A percentile compares a stretch with the other conserved stretches of the same genome.
These are phyloP conservation scores for Setipinna tenuifilis DNA, from an alignment of 2,797 vertebrate species.

Conservation along the genomic window DNA sequence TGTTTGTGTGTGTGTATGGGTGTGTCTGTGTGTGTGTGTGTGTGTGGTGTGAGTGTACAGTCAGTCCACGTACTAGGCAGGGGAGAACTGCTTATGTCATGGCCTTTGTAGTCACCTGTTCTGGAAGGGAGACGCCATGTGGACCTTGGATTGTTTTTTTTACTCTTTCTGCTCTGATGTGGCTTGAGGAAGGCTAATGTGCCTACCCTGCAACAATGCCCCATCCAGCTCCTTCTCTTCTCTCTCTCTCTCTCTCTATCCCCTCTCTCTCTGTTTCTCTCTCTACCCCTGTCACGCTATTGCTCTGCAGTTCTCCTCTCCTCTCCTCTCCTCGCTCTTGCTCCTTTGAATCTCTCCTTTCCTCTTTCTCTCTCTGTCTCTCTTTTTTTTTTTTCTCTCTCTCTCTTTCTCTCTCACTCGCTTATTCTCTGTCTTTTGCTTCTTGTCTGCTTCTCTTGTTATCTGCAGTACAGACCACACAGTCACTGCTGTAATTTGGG, in stretches of 20 bases:
- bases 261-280: too few species aligned
- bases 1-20: background rate
- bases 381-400: constrained; percentile 31
- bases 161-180: constrained; percentile 29
- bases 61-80: background rate
- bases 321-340: background rate
- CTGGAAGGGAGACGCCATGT: constrained; percentile 41
- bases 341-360: background rate
- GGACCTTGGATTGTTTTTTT: constrained; percentile 45
- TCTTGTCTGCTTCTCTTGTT: background rate
- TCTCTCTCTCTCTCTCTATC: too few species aligned
- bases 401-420: background rate
- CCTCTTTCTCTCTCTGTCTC: constrained; percentile 39
- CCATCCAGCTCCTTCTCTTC: constrained; percentile 41
- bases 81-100: constrained; percentile 27
- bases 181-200: constrained; percentile 50
- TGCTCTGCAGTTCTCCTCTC: background rate
- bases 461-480: background rate
- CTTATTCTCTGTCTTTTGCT: background rate
- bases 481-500: constrained; percentile 9
- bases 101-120: constrained; percentile 42
- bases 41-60: background rate
- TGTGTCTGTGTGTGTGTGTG: background rate
- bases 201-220: constrained; percentile 46
- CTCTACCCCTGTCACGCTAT: too few species aligned